Evolutionary conservation across 2,797 vertebrate species (phyloP).

Genomic region (Bothrops alternatus): DNA sequence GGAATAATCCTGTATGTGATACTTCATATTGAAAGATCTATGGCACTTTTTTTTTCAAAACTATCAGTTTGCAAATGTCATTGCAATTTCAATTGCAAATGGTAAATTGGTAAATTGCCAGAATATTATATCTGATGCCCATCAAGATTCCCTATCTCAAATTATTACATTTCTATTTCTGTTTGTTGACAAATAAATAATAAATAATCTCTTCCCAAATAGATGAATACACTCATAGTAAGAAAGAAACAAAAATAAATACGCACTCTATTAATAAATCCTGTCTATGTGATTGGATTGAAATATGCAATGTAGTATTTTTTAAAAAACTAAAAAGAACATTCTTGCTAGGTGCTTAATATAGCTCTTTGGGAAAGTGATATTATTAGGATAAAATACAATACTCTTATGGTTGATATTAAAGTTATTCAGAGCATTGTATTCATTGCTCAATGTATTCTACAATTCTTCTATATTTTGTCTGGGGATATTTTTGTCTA

Average conservation of each 20-base stretch:
- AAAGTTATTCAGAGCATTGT: slow-evolving; percentile 11
- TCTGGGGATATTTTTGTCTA: slow-evolving; percentile 6
- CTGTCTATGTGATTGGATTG: not conserved
- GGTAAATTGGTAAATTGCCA: not conserved
- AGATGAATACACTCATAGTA: not conserved
- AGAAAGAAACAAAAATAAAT: not conserved
- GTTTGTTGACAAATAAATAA: not conserved
- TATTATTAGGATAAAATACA: slow-evolving; percentile 13
- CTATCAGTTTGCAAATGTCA: not conserved
- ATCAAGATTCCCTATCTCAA: not conserved
- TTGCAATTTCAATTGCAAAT: not conserved
- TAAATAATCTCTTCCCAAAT: not conserved
- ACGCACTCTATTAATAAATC: not conserved
- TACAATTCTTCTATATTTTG: not conserved
- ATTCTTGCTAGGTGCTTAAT: slow-evolving; percentile 1
- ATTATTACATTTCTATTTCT: not conserved
- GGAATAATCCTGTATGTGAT: not conserved
- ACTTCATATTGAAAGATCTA: not conserved
- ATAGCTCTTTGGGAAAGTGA: not conserved
- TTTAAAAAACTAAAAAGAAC: not conserved
- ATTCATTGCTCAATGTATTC: slow-evolving; percentile 7
- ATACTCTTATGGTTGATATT: slow-evolving; percentile 9
- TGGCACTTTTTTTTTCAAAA: not conserved
- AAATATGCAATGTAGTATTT: not conserved
- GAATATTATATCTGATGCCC: not conserved